phyloP scores from a whole-genome alignment of 2,797 vertebrate genomes.

The Mus spretus region DNA sequence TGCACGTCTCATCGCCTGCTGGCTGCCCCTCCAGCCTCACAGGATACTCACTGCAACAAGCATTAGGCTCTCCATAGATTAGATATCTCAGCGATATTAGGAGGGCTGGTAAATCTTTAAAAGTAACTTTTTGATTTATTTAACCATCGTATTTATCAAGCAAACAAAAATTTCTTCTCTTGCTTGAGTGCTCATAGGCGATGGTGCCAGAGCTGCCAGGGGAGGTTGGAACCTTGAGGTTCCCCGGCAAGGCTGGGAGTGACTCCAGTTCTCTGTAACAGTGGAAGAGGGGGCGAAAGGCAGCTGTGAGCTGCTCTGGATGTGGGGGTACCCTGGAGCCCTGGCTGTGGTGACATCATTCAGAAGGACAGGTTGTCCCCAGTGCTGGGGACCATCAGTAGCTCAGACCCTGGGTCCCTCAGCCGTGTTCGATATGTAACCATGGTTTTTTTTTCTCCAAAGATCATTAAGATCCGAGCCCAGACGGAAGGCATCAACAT shows the following conservation, averaged over 20 bases:
- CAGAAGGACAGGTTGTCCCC: background rate
- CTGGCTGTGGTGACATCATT: background rate
- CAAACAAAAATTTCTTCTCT: constrained; percentile 81
- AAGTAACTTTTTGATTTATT: constrained; percentile 89
- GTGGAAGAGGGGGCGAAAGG: background rate
- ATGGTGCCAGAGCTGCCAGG: constrained; percentile 26
- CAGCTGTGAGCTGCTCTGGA: background rate
- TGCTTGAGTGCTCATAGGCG: constrained; percentile 43
- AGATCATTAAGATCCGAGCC: constrained; percentile 99
- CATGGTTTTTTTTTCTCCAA: constrained; percentile 64
- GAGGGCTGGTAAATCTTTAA: constrained; percentile 82
- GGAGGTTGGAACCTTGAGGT: background rate
- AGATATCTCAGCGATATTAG: constrained; percentile 85
- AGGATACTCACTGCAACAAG: constrained; percentile 83
- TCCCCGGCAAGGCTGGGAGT: background rate
- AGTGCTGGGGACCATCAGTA: background rate
- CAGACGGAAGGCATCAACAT: constrained; percentile 97
- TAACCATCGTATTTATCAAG: constrained; percentile 85
- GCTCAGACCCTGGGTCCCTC: background rate
- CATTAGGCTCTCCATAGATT: constrained; percentile 84
- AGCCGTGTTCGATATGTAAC: background rate
- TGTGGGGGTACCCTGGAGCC: background rate
- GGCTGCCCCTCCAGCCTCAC: constrained; percentile 82
- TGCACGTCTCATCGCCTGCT: constrained; percentile 79
- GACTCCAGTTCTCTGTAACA: background rate